Evolutionary conservation across 2,113 vertebrate species (phyloP), one percentile per base, ranked within the genome.

Genomic region (Callopanchax toddi): DNA sequence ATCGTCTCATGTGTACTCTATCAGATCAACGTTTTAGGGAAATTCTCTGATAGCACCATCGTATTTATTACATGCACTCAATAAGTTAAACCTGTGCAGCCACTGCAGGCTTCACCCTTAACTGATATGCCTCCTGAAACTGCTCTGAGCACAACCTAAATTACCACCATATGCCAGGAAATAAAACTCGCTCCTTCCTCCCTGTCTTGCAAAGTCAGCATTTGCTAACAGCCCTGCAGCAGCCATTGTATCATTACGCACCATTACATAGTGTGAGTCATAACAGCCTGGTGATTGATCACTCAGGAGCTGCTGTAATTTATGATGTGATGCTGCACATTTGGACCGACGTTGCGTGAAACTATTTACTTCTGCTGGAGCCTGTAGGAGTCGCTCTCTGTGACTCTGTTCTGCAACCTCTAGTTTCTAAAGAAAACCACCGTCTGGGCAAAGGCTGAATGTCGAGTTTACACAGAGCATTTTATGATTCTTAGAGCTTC

Each of bases 261-360:
- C 62, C 60, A 66, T 81, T 79, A 76, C 71, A 45, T 68, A 23
- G 60, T 23, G 72, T 29, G 52, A 72, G 59, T 51, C 60, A 55
- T 79, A 78, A 79, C 71, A 56, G 79, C 63, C 29, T 15, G 0
- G 40, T 74, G 79, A 84, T 78, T 71, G 81, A 84, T 79, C 67
- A 18, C 45, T 26, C 40, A 71, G 10, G 46, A 55, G 39, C 5
- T 7, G 29, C 7, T 40, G 0, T 54, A 50, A 60, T 70, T 82
- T 59, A 74, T 34, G 43, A 42, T 60, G 26, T 40, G 49, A 56
- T 62, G 50, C 34, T 29, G 50, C 71, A 75, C 36, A 34, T 70
- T 44, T 58, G 40, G 29, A 48, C 37, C 34, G 61, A 67, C 55
- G 32, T 2, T 11, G 45, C 53, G 57, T 43, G 39, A 37, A 74